phyloP scores from a whole-genome alignment of 1,140 invertebrate genomes.

The Pseudoatta argentina region DNA sequence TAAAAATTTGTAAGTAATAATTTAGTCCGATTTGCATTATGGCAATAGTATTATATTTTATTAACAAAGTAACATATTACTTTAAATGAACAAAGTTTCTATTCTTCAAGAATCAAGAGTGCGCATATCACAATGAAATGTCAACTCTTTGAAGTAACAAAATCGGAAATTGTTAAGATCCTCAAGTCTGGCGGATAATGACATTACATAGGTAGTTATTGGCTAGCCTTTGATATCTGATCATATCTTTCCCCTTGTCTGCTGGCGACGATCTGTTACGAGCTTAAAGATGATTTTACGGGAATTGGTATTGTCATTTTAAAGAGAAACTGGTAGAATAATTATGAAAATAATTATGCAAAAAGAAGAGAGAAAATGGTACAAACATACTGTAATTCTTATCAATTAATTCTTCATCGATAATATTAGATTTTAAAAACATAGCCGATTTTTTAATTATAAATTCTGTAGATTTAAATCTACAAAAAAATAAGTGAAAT shows the following conservation, averaged over 20 bases:
- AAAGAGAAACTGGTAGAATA: not conserved
- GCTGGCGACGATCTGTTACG: not conserved
- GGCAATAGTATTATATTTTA: not conserved
- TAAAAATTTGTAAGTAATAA: not conserved
- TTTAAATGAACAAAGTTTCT: not conserved
- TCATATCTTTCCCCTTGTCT: constrained; percentile 12
- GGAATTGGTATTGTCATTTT: not conserved
- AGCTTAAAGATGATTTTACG: not conserved
- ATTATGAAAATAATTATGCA: not conserved
- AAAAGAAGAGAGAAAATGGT: not conserved
- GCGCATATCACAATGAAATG: not conserved
- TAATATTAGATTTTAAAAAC: too few species aligned
- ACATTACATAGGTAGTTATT: constrained; percentile 47
- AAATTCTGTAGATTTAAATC: too few species aligned
- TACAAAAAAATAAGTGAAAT: too few species aligned
- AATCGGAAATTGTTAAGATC: constrained; percentile 20
- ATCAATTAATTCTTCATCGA: too few species aligned
- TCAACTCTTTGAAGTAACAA: not conserved
- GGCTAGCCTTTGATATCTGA: constrained; percentile 57
- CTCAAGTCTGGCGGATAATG: constrained; percentile 22
- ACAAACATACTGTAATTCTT: not conserved
- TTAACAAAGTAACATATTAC: not conserved
- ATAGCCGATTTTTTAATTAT: too few species aligned
- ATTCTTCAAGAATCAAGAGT: not conserved
- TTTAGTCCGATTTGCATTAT: not conserved